Evolutionary conservation across 1,140 invertebrate species (phyloP), one percentile per base, ranked within the genome.

Genomic region (Nasonia giraulti): DNA sequence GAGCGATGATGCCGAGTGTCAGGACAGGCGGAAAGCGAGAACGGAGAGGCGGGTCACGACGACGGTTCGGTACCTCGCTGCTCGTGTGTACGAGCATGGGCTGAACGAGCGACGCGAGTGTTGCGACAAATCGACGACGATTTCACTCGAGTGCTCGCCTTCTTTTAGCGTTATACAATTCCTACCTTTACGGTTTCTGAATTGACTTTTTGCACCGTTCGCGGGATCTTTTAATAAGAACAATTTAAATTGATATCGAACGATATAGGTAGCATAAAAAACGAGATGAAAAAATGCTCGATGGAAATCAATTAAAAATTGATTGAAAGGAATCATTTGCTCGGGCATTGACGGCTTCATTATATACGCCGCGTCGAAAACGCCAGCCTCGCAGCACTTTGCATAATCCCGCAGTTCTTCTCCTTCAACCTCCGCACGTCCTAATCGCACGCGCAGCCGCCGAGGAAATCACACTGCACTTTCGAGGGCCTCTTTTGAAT

Each of bases 11-110:
- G 14, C 17, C 55, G 1, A 81, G 79, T 55, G 83, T 44, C 68
- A 27, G 27, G 78, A 69, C 79, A 47, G 84, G 82, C 68, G 78
- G 83, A 84, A 83, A 71, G 44, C 55, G 66, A 85, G 37, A 71
- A 80, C 79, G 17, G 33, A 75, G 78, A 80, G 74, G 33, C 37
- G 31, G 50, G 79, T 62, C 27, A 40, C n/a, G 44, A 37, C 17
- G n/a, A 55, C 50, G 50, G 11, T 55, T 55, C 50, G 3, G 14
- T 50, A 50, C 47, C 27, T 76, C 47, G 33, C 69, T 44, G 73
- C 71, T 37, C 3, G 55, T 40, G 71, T 11, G 62, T 74, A 55
- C 27, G 27, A 68, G 37, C 40, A 20, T n/a, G n/a, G 66, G 69
- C 62, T n/a, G 62, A 69, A 80, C 33, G 78, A 33, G 62, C 62